These are phyloP conservation scores for Erynnis tages DNA, from an alignment of 2,888 invertebrate genomes.

Conservation along the genomic window DNA sequence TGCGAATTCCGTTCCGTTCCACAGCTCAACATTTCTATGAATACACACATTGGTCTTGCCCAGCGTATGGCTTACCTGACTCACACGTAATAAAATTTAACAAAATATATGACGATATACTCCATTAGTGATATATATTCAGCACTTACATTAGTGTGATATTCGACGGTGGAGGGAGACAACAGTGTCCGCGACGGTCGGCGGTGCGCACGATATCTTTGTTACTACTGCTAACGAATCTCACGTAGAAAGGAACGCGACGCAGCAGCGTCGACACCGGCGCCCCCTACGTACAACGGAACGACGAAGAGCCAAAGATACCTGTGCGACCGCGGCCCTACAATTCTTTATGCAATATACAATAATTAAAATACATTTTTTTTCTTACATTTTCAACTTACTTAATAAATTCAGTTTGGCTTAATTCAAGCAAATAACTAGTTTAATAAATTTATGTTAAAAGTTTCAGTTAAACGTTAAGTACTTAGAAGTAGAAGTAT, in stretches of 20 bases:
- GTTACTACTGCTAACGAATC: slow-evolving; percentile 38
- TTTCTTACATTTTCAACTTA: slow-evolving; percentile 79
- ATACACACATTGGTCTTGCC: slow-evolving; percentile 49
- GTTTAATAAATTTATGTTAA: slow-evolving; percentile 81
- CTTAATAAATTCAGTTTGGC: slow-evolving; percentile 83
- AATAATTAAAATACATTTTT: slow-evolving; percentile 80
- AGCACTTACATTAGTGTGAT: slow-evolving; percentile 68
- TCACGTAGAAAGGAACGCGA: slow-evolving; percentile 36
- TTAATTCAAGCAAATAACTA: slow-evolving; percentile 82
- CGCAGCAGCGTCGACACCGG: slow-evolving; percentile 28
- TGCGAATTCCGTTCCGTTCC: background rate
- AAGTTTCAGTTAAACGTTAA: slow-evolving; percentile 79
- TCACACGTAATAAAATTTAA: slow-evolving; percentile 74
- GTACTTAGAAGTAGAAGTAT: slow-evolving; percentile 81
- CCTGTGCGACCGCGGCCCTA: slow-evolving; percentile 47
- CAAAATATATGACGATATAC: slow-evolving; percentile 77
- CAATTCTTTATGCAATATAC: slow-evolving; percentile 66
- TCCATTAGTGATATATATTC: slow-evolving; percentile 68
- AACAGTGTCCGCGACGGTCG: slow-evolving; percentile 61
- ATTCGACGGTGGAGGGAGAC: slow-evolving; percentile 63
- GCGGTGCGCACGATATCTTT: slow-evolving; percentile 36
- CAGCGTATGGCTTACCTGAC: slow-evolving; percentile 65
- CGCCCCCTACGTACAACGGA: slow-evolving; percentile 39
- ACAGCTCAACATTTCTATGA: background rate
- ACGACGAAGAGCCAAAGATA: slow-evolving; percentile 44